These are phyloP conservation scores for Habroteleia sp. DNA, from an alignment of 2,888 invertebrate species.

Conservation along the genomic window DNA sequence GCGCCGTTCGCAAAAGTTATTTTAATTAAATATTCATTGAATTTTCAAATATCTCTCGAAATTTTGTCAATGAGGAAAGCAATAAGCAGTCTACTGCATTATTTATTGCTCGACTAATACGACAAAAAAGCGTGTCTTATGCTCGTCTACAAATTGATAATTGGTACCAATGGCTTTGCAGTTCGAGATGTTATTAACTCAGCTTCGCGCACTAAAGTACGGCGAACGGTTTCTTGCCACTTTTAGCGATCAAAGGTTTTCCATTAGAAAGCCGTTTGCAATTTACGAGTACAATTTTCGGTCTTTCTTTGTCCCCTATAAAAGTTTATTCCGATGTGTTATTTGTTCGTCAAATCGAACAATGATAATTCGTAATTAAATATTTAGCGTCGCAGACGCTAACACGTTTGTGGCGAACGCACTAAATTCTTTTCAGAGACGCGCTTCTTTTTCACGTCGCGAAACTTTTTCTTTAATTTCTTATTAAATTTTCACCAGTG, in stretches of 20 bases:
- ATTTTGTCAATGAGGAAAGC: too few relatives aligned
- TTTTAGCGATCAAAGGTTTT: constrained; percentile 13
- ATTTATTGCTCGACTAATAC: too few relatives aligned
- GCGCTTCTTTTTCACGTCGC: constrained; percentile 42
- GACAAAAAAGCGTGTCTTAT: too few relatives aligned
- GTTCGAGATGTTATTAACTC: constrained; percentile 27
- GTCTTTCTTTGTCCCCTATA: background rate
- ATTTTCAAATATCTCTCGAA: too few relatives aligned
- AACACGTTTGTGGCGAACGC: constrained; percentile 32
- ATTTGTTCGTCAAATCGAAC: background rate
- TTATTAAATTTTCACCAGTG: constrained; percentile 60
- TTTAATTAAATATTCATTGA: too few relatives aligned
- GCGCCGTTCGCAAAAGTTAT: too few relatives aligned
- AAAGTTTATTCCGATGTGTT: background rate
- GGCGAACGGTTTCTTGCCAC: constrained; percentile 1
- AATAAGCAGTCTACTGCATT: too few relatives aligned
- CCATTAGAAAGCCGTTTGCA: constrained; percentile 36
- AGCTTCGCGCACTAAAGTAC: constrained; percentile 23
- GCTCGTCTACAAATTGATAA: constrained; percentile 34
- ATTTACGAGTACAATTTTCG: background rate
- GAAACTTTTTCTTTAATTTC: constrained; percentile 63
- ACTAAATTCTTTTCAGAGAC: constrained; percentile 28
- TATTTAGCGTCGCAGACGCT: constrained; percentile 20
- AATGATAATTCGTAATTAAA: constrained; percentile 35
- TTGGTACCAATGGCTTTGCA: constrained; percentile 34